Evolutionary conservation across 1,140 invertebrate species (phyloP), one percentile per base, ranked within the genome.

Genomic region (Eurytemora carolleeae): DNA sequence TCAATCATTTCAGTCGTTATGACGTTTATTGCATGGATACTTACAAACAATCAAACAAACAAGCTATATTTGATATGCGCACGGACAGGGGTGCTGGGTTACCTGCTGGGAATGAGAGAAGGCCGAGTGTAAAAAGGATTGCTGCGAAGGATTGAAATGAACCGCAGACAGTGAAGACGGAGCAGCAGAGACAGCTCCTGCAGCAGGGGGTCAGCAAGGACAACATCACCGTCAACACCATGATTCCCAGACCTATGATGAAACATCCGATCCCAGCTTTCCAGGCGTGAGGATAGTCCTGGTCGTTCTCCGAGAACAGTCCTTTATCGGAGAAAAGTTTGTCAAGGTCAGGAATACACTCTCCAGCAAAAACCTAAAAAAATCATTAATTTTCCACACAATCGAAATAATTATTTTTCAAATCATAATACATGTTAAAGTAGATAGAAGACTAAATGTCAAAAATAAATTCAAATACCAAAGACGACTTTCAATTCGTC

Each of bases 351-450:
- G 59, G 59, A 19, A 61, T 61, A 23, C 59, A 61, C 55, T 61
- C 59, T n/a, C 59, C 59, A 17, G 53, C 59, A n/a, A 61, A 61
- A 24, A 61, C 53, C 18, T 61, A n/a, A n/a, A n/a, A n/a, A n/a
- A n/a, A n/a, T n/a, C n/a, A n/a, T n/a, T n/a, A n/a, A n/a, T n/a
- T n/a, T n/a, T n/a, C n/a, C n/a, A n/a, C n/a, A n/a, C n/a, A n/a
- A n/a, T n/a, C n/a, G n/a, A n/a, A n/a, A n/a, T n/a, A n/a, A n/a
- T n/a, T n/a, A n/a, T n/a, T n/a, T n/a, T n/a, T n/a, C n/a, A n/a
- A n/a, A n/a, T n/a, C n/a, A n/a, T n/a, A n/a, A n/a, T n/a, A n/a
- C n/a, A n/a, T n/a, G n/a, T n/a, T n/a, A n/a, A n/a, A n/a, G n/a
- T n/a, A n/a, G n/a, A n/a, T n/a, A n/a, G n/a, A n/a, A n/a, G n/a